These are phyloP conservation scores for Sinella curviseta DNA, from an alignment of 1,140 invertebrate species.

Conservation along the genomic window DNA sequence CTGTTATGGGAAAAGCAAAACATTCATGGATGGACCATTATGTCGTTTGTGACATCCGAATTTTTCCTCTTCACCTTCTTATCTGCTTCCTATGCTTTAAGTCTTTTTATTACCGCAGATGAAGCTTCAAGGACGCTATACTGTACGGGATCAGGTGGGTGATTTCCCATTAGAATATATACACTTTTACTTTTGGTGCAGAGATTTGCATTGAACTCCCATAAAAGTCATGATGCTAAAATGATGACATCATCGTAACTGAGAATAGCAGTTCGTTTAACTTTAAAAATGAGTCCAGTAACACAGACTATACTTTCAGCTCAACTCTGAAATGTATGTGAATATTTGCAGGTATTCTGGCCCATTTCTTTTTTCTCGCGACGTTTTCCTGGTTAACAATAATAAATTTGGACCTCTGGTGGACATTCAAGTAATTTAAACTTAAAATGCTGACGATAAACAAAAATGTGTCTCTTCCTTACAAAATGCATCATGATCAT, in stretches of 20 bases:
- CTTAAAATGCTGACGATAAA: neutral
- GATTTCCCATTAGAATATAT: neutral
- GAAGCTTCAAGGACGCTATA: neutral
- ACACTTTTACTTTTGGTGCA: no score
- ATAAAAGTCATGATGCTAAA: no score
- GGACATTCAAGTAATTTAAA: slow-evolving; percentile 32
- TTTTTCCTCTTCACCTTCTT: slow-evolving; percentile 43
- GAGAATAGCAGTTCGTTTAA: no score
- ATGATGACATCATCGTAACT: no score
- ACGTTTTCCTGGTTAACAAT: slow-evolving; percentile 44
- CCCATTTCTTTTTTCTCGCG: slow-evolving; percentile 43
- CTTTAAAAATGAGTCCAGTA: no score
- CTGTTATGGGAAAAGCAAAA: slow-evolving; percentile 37
- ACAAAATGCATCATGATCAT: neutral
- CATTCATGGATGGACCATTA: slow-evolving; percentile 35
- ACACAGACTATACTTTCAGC: neutral
- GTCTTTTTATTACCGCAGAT: neutral
- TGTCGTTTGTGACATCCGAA: slow-evolving; percentile 28
- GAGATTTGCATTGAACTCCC: no score
- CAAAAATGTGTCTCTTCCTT: neutral
- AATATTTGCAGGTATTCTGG: slow-evolving; percentile 18
- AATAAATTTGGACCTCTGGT: slow-evolving; percentile 41
- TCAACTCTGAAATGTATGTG: neutral
- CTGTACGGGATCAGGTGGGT: neutral
- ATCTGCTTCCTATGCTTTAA: neutral